Evolutionary conservation across 2,888 invertebrate species (phyloP), one percentile per base, ranked within the genome.

Genomic region (Pollenia labialis): DNA sequence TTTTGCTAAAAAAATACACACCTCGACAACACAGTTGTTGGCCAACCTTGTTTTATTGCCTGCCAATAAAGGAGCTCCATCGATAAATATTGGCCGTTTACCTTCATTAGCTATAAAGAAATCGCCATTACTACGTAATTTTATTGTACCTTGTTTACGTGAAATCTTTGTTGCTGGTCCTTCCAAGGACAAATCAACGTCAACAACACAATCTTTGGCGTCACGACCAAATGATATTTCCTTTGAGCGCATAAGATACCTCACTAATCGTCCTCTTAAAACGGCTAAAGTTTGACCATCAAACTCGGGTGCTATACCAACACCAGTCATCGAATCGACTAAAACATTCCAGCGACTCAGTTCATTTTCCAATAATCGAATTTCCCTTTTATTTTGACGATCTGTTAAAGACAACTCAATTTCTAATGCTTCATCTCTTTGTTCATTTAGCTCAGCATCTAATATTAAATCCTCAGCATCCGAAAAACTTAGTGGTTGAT

Each of bases 51-150:
- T 96, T 94, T 98, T 98, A 93, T 96, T 97, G 64, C 98, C 98
- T 72, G 96, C 95, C 11, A 98, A 94, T 77, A 99, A 95, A 0
- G 99, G 98, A 85, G 97, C 95, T 2, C 99, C 98, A 93, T 99
- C 99, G 7, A 99, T 97, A 93, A 97, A 98, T 90, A 99, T 96
- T 2, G 99, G 97, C 85, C 99, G 94, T 92, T 98, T 98, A 23
- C 99, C 99, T 93, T 99, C 98, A 64, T 99, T 99, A 23, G 97
- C 96, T 90, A 99, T 95, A 92, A 97, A 97, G 93, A 99, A 99
- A 92, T 99, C 99, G 0, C 99, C 99, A 88, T 97, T 98, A 92
- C 97, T 98, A 75, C 98, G 95, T 87, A 99, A 95, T 68, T 96
- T 95, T 81, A 99, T 97, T 2, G 98, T 97, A 9, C 98, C 99